Evolutionary conservation across 2,113 vertebrate genomes (phyloP).

Genomic region (Poeciliopsis occidentalis): DNA sequence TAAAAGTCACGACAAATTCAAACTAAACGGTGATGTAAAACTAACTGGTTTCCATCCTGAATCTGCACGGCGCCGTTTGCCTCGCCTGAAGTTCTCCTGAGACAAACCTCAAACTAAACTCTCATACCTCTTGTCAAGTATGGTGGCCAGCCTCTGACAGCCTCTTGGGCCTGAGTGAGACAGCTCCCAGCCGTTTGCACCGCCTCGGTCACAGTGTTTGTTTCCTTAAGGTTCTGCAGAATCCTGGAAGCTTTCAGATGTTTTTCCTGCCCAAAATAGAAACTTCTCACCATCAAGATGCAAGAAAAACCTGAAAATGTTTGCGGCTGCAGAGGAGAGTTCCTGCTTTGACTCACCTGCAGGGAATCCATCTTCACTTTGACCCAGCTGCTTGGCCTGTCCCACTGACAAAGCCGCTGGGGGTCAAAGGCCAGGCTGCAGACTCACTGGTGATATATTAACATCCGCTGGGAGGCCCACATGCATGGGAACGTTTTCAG

Average conservation of each 20-base stretch:
- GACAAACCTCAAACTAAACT: neutral
- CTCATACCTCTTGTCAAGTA: conserved; percentile 63
- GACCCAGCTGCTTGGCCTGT: conserved; percentile 7
- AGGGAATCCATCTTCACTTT: conserved; percentile 26
- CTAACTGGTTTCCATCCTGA: neutral
- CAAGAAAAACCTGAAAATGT: neutral
- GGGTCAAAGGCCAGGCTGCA: conserved; percentile 67
- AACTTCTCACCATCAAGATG: neutral
- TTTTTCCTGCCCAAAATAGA: neutral
- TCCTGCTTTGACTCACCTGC: conserved; percentile 49
- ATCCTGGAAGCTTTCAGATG: conserved; percentile 1
- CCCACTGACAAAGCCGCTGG: conserved; percentile 17
- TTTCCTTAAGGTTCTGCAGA: conserved; percentile 16
- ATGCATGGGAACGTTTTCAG: conserved; percentile 47
- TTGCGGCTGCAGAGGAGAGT: neutral
- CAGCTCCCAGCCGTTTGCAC: conserved; percentile 32
- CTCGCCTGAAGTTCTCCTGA: neutral
- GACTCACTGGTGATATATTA: conserved; percentile 69
- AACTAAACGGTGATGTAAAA: too few species aligned
- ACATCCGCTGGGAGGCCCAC: conserved; percentile 54
- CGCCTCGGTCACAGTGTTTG: conserved; percentile 44
- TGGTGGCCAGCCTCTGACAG: conserved; percentile 38
- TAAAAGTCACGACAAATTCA: too few species aligned
- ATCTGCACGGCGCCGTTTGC: neutral
- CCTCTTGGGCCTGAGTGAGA: conserved; percentile 37